Evolutionary conservation across 2,888 invertebrate species (phyloP).

Genomic region (Drosophila maculinotata): DNA sequence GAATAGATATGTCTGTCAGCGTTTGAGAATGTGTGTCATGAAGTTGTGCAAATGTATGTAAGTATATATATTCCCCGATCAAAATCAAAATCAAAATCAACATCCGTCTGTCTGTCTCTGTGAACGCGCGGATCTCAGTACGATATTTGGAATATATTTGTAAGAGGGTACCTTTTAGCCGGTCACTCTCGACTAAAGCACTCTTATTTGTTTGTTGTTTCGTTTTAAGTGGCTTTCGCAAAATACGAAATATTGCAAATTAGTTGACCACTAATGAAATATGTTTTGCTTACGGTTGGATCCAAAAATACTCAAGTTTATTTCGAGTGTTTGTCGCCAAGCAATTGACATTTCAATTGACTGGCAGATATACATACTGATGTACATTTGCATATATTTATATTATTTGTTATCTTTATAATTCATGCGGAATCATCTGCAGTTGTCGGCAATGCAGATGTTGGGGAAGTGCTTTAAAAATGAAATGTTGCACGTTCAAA

Average conservation of each 20-base stretch:
- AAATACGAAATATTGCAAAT: slow-evolving; percentile 17
- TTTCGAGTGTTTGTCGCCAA: slow-evolving; percentile 32
- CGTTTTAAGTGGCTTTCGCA: background rate
- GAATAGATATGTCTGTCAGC: slow-evolving; percentile 1
- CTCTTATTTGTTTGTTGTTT: background rate
- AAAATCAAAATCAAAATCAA: too few relatives aligned
- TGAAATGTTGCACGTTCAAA: slow-evolving; percentile 31
- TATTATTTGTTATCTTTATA: slow-evolving; percentile 1
- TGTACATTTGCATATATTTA: slow-evolving; percentile 12
- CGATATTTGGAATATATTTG: too few relatives aligned
- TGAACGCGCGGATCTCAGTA: too few relatives aligned
- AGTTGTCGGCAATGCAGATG: slow-evolving; percentile 11
- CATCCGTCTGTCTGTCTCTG: too few relatives aligned
- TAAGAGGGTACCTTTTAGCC: too few relatives aligned
- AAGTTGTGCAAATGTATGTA: too few relatives aligned
- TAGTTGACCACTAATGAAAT: slow-evolving; percentile 17
- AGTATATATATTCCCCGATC: too few relatives aligned
- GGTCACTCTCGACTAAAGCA: too few relatives aligned
- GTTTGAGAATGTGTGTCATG: too few relatives aligned
- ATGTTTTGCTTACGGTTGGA: slow-evolving; percentile 14
- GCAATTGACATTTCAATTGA: slow-evolving; percentile 25
- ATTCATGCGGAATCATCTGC: slow-evolving; percentile 7
- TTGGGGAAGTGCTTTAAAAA: slow-evolving; percentile 13
- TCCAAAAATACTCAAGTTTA: slow-evolving; percentile 14
- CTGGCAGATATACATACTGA: background rate